phyloP scores from a whole-genome alignment of 2,113 vertebrate genomes.

The Leptobrachium leishanense region DNA sequence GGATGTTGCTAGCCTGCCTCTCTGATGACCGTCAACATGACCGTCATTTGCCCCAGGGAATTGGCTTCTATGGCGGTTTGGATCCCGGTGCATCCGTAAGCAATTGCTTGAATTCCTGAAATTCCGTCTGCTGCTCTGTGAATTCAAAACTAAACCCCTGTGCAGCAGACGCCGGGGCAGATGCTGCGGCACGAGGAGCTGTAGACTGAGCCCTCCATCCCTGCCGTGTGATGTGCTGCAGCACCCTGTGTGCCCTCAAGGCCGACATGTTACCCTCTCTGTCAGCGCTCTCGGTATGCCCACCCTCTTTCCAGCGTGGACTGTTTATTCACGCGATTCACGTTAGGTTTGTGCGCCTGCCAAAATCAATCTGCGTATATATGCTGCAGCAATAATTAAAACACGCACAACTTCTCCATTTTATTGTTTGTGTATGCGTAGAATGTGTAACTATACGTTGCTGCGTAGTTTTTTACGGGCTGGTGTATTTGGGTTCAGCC shows the following conservation, averaged over 20 bases:
- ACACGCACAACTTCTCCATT: no score
- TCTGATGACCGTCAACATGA: slow-evolving; percentile 87
- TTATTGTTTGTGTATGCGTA: no score
- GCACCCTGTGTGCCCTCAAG: slow-evolving; percentile 44
- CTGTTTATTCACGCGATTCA: no score
- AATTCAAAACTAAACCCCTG: slow-evolving; percentile 82
- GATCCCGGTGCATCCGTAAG: slow-evolving; percentile 86
- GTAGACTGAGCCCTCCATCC: slow-evolving; percentile 73
- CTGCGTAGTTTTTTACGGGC: no score
- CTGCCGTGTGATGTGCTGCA: slow-evolving; percentile 64
- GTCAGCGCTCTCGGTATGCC: neutral
- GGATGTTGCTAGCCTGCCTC: no score
- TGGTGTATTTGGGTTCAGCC: no score
- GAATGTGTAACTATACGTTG: no score
- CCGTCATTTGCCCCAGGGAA: slow-evolving; percentile 92
- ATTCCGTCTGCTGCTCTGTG: slow-evolving; percentile 88
- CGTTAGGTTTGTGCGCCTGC: no score
- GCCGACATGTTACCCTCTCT: slow-evolving; percentile 25
- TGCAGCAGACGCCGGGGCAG: slow-evolving; percentile 47
- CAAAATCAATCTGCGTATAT: no score
- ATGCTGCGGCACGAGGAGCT: slow-evolving; percentile 51
- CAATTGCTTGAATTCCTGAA: slow-evolving; percentile 88
- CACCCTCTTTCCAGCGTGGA: neutral
- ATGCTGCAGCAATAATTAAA: no score
- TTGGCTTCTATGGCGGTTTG: slow-evolving; percentile 90